Percentiles rank a stretch among this genome's conserved stretches.
Evolutionary conservation across 2,888 invertebrate species (phyloP).

Genomic region (Ochropleura leucogaster): DNA sequence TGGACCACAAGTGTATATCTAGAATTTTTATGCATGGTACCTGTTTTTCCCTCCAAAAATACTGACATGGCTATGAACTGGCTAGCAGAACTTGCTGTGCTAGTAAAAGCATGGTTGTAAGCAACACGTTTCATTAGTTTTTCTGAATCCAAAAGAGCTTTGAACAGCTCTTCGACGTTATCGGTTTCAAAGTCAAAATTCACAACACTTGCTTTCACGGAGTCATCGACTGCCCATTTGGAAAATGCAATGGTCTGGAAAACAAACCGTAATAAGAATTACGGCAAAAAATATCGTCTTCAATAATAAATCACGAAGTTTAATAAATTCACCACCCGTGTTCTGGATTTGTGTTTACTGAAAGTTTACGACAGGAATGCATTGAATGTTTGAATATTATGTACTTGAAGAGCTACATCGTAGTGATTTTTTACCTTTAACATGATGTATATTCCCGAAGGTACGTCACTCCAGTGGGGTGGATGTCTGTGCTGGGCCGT

Average conservation of each 20-base stretch:
- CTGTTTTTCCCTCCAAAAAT: constrained; percentile 86
- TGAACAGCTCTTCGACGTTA: constrained; percentile 73
- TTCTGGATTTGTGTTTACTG: not conserved
- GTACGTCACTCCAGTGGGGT: constrained; percentile 62
- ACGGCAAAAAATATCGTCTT: not conserved
- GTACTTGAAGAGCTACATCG: not conserved
- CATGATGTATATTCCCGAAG: constrained; percentile 68
- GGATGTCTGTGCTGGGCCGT: constrained; percentile 85
- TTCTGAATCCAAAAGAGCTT: constrained; percentile 73
- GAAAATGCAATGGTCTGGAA: constrained; percentile 77
- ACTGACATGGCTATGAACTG: constrained; percentile 90
- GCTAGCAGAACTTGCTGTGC: constrained; percentile 86
- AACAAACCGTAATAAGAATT: not conserved
- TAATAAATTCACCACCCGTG: not conserved
- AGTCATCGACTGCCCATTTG: constrained; percentile 73
- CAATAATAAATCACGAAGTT: not conserved
- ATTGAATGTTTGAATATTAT: not conserved
- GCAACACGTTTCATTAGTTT: constrained; percentile 70
- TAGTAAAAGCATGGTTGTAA: constrained; percentile 84
- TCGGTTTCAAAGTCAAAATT: constrained; percentile 73
- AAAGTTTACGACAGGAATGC: not conserved
- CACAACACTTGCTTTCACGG: constrained; percentile 75
- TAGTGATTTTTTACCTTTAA: constrained; percentile 71
- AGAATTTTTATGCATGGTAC: too few species aligned
- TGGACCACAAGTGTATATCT: too few species aligned